Percentiles rank a stretch among this genome's conserved stretches.
These are phyloP conservation scores for Sinosuthora webbiana DNA, from an alignment of 2,113 vertebrate genomes.

Conservation along the genomic window DNA sequence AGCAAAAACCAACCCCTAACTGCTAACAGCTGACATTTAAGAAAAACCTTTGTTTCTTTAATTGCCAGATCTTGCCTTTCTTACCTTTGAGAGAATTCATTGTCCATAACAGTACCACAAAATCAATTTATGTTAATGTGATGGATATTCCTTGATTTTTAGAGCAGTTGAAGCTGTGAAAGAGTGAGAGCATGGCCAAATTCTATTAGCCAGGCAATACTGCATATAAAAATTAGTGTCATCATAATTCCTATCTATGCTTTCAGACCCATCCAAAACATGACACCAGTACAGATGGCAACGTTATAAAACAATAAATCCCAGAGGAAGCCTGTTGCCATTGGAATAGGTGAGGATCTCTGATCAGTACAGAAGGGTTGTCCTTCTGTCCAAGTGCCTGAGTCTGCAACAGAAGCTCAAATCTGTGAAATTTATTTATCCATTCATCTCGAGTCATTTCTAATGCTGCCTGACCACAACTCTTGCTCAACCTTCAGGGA, in stretches of 20 bases:
- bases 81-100: neutral
- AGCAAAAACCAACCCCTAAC: accelerated
- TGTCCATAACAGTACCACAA: neutral
- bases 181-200: neutral
- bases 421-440: constrained; percentile 15
- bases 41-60: neutral
- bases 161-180: neutral
- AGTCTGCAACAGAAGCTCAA: neutral
- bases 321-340: neutral
- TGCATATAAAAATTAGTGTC: neutral
- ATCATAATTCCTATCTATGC: neutral
- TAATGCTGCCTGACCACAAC: constrained; percentile 1
- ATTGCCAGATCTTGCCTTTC: neutral
- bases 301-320: neutral
- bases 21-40: neutral
- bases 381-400: constrained; percentile 19
- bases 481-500: constrained; percentile 34
- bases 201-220: neutral
- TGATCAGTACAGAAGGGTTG: constrained; percentile 3
- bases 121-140: neutral
- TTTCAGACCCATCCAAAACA: neutral
- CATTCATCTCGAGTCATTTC: neutral
- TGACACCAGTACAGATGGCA: constrained; percentile 35
- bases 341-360: neutral
- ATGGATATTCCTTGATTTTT: neutral